phyloP scores from a whole-genome alignment of 1,140 invertebrate genomes.

The Riptortus pedestris region DNA sequence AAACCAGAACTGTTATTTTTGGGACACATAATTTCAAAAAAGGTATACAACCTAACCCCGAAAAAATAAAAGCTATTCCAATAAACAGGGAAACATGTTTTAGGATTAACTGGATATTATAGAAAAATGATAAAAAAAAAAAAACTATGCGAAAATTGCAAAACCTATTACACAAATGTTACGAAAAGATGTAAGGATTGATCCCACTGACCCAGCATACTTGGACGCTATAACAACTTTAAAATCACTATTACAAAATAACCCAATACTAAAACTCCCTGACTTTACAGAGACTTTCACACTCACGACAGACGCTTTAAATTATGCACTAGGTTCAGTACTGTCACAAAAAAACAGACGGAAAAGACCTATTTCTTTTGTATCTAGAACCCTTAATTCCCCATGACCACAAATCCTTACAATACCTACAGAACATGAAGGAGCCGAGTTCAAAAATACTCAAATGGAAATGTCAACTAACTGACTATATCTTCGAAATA shows the following conservation, averaged over 20 bases:
- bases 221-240: neutral
- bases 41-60: no score
- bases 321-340: conserved; percentile 35
- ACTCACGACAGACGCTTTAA: conserved; percentile 37
- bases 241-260: conserved; percentile 14
- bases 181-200: conserved; percentile 32
- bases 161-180: conserved; percentile 33
- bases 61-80: conserved; percentile 21
- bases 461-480: conserved; percentile 29
- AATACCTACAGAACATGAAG: conserved; percentile 39
- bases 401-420: conserved; percentile 40
- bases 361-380: conserved; percentile 35
- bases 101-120: conserved; percentile 36
- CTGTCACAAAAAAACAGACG: conserved; percentile 34
- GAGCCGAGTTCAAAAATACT: conserved; percentile 30
- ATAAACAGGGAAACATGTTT: no score
- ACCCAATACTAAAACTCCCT: conserved; percentile 9
- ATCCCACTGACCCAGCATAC: conserved; percentile 6
- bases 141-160: conserved; percentile 33
- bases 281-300: conserved; percentile 36
- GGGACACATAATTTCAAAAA: no score
- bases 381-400: conserved; percentile 32
- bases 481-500: conserved; percentile 29
- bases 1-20: no score
- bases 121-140: conserved; percentile 35